Base-by-base conservation (phyloP, 1,140 invertebrate species). In the Megathymus violae region DNA sequence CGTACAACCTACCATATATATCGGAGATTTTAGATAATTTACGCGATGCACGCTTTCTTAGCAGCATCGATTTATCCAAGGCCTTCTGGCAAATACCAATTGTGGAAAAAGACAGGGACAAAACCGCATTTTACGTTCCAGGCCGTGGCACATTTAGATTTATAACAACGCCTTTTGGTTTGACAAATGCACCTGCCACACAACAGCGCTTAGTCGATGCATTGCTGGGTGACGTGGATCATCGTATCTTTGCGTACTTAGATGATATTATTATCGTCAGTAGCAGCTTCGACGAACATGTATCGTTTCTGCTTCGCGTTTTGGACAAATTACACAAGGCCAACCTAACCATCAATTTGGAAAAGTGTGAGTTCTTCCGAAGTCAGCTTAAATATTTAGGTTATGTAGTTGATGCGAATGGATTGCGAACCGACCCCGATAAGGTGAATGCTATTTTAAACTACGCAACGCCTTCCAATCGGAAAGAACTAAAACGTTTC, bases 241-340 rank as follows among this genome's bases (percentile, higher is more conserved):
- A 73, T 9, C 6, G 27, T 0, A 67, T 78, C 0, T 81, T 83
- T 40, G 67, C 66, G 0, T 83, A 92, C 54, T 27, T 93, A 0
- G 92, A 93, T 68, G 92, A 94, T 54, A 76, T 93, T 1, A 64
- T 93, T 0, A 65, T 93, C 10, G 76, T 80, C 19, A 75, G 69
- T 1, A 58, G 72, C 4, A 80, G 65, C 10, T 84, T 85, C 46
- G 78, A 91, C 3, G 71, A 89, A 10, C 92, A 93, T 62, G 54
- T 93, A 0, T 15, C 60, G n/a, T 54, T 87, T 16, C 31, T 93
- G 0, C 13, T 50, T 10, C 52, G 69, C 40, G 72, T 93, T 1
- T 74, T 92, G 3, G 40, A 78, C n/a, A 65, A 73, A 31, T 64
- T 93, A 3, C 48, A 54, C 14, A 52, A 71, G 36, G 81, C 87